Conservation (phyloP, 2,888 invertebrate species). For the Stenotaenia linearis region DNA sequence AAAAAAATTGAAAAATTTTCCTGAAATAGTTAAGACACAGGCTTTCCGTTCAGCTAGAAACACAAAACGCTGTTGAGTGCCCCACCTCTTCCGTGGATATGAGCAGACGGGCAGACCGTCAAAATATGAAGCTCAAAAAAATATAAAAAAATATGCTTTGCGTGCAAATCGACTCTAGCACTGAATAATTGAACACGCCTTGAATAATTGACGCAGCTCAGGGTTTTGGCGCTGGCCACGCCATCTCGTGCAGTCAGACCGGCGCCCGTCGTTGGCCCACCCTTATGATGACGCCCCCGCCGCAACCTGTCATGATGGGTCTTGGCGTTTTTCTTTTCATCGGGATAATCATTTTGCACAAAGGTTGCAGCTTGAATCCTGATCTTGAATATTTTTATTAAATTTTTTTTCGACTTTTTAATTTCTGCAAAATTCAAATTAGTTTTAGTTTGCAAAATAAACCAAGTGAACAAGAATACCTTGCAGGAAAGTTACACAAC, state of each 20-base stretch:
- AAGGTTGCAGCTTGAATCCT: background rate
- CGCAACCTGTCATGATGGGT: slow-evolving; percentile 8
- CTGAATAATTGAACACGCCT: slow-evolving; percentile 23
- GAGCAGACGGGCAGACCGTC: background rate
- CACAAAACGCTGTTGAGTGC: background rate
- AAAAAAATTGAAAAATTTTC: background rate
- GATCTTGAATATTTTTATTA: background rate
- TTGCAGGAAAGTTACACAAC: background rate
- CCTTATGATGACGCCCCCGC: slow-evolving; percentile 15
- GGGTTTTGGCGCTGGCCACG: slow-evolving; percentile 26
- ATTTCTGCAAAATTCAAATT: too few relatives aligned
- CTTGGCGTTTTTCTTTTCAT: slow-evolving; percentile 2
- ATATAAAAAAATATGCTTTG: background rate
- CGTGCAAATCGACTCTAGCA: slow-evolving; percentile 8
- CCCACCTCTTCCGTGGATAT: background rate
- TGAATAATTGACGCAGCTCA: slow-evolving; percentile 22
- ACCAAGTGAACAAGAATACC: background rate
- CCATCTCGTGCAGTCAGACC: slow-evolving; percentile 26
- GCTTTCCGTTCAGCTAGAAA: too few relatives aligned
- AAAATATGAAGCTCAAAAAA: background rate
- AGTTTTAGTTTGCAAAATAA: background rate
- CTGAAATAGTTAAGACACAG: background rate
- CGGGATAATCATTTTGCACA: background rate
- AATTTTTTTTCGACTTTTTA: too few relatives aligned
- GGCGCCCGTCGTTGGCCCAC: slow-evolving; percentile 26